Evolutionary conservation across 1,140 invertebrate genomes (phyloP).

Genomic region (Sinella curviseta): DNA sequence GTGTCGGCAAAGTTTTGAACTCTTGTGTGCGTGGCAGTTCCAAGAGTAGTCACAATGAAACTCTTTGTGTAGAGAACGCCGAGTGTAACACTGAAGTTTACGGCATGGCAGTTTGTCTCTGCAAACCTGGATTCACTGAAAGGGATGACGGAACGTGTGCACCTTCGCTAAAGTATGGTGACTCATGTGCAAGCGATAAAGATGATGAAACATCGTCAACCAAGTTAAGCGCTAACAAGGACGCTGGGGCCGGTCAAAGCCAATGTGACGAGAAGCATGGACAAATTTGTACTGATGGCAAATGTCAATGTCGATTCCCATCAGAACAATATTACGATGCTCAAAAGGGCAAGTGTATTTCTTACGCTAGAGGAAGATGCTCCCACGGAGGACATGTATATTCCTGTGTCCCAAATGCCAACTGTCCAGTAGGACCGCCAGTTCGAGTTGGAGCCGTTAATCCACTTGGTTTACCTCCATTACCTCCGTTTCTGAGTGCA

Average conservation of each 20-base stretch:
- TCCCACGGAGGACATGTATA: background rate
- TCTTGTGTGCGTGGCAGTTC: slow-evolving; percentile 29
- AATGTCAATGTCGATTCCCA: slow-evolving; percentile 8
- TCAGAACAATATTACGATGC: slow-evolving; percentile 29
- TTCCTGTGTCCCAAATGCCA: background rate
- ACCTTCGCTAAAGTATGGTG: slow-evolving; percentile 7
- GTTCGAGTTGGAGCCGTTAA: background rate
- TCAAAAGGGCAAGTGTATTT: slow-evolving; percentile 20
- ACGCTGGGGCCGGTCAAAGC: background rate
- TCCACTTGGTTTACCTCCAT: background rate
- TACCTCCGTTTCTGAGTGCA: background rate
- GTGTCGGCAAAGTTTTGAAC: slow-evolving; percentile 36
- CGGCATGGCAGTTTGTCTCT: slow-evolving; percentile 32
- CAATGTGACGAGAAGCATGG: slow-evolving; percentile 30
- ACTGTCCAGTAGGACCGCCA: background rate
- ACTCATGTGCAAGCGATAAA: background rate
- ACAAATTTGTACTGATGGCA: slow-evolving; percentile 5
- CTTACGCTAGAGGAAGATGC: background rate
- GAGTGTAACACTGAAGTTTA: slow-evolving; percentile 28
- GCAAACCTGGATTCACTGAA: slow-evolving; percentile 33
- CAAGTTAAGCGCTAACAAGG: background rate
- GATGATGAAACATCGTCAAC: background rate
- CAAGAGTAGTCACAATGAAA: slow-evolving; percentile 1
- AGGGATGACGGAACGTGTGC: slow-evolving; percentile 29
- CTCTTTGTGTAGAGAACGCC: slow-evolving; percentile 33